Conservation (phyloP, 2,888 invertebrate species). For the Acanthosepion pharaonis region DNA sequence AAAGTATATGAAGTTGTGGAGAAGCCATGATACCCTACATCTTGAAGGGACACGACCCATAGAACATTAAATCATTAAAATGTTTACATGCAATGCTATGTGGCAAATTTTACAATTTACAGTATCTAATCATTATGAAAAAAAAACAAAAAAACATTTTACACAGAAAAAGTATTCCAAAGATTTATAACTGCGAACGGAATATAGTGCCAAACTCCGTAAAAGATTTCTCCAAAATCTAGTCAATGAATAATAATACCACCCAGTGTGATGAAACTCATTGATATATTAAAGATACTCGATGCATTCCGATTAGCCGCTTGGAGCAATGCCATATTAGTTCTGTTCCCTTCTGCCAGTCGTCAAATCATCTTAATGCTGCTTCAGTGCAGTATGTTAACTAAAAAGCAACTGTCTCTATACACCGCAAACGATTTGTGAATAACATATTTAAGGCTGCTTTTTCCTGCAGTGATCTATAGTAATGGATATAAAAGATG, state of each 20-base stretch:
- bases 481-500: neutral
- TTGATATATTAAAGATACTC: neutral
- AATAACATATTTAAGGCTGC: neutral
- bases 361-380: neutral
- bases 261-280: neutral
- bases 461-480: neutral
- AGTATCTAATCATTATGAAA: too few species aligned
- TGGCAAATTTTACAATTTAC: too few species aligned
- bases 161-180: too few species aligned
- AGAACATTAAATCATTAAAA: too few species aligned
- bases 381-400: neutral
- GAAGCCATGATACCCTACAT: too few species aligned
- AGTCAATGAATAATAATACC: neutral
- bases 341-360: neutral
- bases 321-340: neutral
- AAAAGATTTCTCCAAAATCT: neutral
- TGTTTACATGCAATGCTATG: too few species aligned
- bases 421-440: neutral
- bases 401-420: neutral
- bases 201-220: neutral
- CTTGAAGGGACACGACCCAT: too few species aligned
- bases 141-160: too few species aligned
- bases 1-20: too few species aligned
- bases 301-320: neutral
- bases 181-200: too few species aligned